Evolutionary conservation across 2,888 invertebrate genomes (phyloP), one percentile per base, ranked within the genome.

Genomic region (Pogonocherus hispidulus): DNA sequence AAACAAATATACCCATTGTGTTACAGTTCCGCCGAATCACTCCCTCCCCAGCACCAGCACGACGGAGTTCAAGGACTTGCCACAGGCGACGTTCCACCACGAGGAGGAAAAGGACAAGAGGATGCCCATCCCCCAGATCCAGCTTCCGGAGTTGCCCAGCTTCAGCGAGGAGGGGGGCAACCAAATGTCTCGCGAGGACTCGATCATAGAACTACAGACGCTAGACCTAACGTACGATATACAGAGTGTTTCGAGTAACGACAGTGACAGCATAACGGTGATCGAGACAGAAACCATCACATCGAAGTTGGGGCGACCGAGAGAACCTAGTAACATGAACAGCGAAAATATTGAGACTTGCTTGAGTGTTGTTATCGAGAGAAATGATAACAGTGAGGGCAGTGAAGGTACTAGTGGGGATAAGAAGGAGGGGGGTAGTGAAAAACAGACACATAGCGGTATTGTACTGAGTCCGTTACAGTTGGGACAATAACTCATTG

Each of bases 391-490:
- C 67, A 75, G 66, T 73, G 73, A 77, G 49, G 77, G 75, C 66
- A 74, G 72, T 71, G 71, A 70, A 32, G 59, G 52, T 57, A 37
- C 46, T 11, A 41, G 20, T 41, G 63, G 66, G 59, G 68, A 70
- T 32, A 72, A 76, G 44, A 66, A 63, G 65, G 60, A 68, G 23
- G 70, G 57, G 57, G 76, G 72, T 69, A 67, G 74, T 75, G 80
- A 79, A 59, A 82, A 79, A 76, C 74, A 78, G 63, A 78, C 86
- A 86, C 89, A 84, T 76, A 86, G 86, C 80, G 91, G 90, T 74
- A 89, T 91, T 72, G 89, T 91, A 71, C 87, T 91, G 78, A 90
- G 90, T 80, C 90, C 90, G 75, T 88, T 90, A 73, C 90, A 90
- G 81, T 86, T 91, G 79, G 88, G 89, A 85, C 84, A 84, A 83